These are phyloP conservation scores for Ischnus inquisitorius DNA, from an alignment of 2,888 invertebrate species.

Conservation along the genomic window DNA sequence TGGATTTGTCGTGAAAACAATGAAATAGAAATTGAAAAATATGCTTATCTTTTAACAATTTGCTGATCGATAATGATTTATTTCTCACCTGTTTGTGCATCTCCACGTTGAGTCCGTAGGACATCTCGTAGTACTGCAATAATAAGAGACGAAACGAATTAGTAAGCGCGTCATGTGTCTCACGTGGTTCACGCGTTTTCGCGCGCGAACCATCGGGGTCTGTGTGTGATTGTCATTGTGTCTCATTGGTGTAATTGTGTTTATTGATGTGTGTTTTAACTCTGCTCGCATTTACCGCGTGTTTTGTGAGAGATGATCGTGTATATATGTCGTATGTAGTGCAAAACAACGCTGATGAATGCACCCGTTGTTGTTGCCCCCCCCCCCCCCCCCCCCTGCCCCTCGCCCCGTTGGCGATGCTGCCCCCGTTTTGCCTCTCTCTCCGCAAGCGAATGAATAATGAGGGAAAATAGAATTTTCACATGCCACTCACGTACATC, in stretches of 20 bases:
- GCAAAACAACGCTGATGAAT: conserved; percentile 66
- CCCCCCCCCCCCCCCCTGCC: neutral
- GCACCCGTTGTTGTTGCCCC: conserved; percentile 62
- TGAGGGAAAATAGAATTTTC: conserved; percentile 70
- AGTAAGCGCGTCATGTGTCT: conserved; percentile 38
- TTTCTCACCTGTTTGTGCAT: conserved; percentile 97
- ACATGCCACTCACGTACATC: conserved; percentile 70
- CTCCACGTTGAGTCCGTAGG: conserved; percentile 98
- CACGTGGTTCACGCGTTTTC: conserved; percentile 49
- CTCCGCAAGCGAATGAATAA: conserved; percentile 70
- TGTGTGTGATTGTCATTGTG: conserved; percentile 23
- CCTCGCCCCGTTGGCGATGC: conserved; percentile 51
- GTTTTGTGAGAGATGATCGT: conserved; percentile 46
- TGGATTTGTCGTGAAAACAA: too few species aligned
- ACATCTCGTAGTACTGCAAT: conserved; percentile 99
- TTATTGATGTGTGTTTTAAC: conserved; percentile 36
- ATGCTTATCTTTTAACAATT: neutral
- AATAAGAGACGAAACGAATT: conserved; percentile 68
- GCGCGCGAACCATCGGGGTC: conserved; percentile 43
- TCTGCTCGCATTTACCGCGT: conserved; percentile 43
- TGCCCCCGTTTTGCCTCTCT: conserved; percentile 60
- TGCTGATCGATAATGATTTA: neutral
- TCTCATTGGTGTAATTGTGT: conserved; percentile 20
- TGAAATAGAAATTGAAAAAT: too few species aligned
- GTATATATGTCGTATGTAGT: conserved; percentile 60